A percentile compares a stretch with the other conserved stretches of the same genome.
Evolutionary conservation across 2,888 invertebrate species (phyloP).

Genomic region (Pyrocoelia pectoralis): DNA sequence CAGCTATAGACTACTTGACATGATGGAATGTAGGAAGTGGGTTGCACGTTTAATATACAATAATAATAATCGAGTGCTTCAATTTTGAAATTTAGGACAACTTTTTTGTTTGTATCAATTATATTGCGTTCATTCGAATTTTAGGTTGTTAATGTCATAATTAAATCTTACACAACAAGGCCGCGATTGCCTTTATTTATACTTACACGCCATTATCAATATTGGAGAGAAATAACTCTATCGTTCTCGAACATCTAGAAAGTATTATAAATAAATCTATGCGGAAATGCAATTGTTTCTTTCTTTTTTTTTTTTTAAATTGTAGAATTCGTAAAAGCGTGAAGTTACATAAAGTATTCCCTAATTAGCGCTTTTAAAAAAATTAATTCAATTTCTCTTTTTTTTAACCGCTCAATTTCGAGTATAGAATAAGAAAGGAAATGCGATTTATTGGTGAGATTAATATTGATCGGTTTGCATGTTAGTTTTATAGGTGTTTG

Average conservation of each 20-base stretch:
- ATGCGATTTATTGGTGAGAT: slow-evolving; percentile 24
- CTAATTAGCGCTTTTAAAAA: slow-evolving; percentile 17
- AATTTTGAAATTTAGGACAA: slow-evolving; percentile 26
- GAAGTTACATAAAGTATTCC: slow-evolving; percentile 37
- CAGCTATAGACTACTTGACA: slow-evolving; percentile 46
- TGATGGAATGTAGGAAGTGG: slow-evolving; percentile 53
- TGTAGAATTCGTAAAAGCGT: slow-evolving; percentile 37
- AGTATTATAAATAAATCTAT: slow-evolving; percentile 15
- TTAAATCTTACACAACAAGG: slow-evolving; percentile 8
- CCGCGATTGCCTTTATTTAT: neutral
- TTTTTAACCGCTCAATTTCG: slow-evolving; percentile 8
- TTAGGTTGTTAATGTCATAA: slow-evolving; percentile 9
- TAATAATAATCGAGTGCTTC: slow-evolving; percentile 25
- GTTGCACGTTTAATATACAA: slow-evolving; percentile 23
- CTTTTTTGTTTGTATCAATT: slow-evolving; percentile 41
- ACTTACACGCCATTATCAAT: neutral
- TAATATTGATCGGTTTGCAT: slow-evolving; percentile 42
- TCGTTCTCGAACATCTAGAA: slow-evolving; percentile 18
- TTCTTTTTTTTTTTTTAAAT: no score
- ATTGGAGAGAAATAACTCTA: neutral
- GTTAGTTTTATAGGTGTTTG: slow-evolving; percentile 48
- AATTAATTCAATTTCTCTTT: slow-evolving; percentile 33
- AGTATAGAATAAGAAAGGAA: slow-evolving; percentile 2
- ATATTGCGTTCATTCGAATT: slow-evolving; percentile 45
- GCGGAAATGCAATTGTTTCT: slow-evolving; percentile 36